Percentiles rank a stretch among this genome's conserved stretches.
phyloP scores from a whole-genome alignment of 1,140 invertebrate genomes.

The Lucilia cuprina region DNA sequence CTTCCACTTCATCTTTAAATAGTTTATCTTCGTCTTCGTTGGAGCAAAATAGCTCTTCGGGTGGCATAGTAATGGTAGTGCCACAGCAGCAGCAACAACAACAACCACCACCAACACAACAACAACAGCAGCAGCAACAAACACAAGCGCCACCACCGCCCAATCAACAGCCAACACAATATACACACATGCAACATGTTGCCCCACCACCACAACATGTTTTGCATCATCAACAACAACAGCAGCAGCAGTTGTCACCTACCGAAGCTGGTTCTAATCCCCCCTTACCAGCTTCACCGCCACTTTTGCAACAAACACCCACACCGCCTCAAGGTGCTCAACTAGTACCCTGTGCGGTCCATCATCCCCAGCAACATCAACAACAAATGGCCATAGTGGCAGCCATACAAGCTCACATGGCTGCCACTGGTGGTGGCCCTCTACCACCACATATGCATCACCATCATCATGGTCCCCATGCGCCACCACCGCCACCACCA shows the following conservation, averaged over 20 bases:
- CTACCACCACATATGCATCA: conserved; percentile 39
- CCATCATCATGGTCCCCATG: conserved; percentile 30
- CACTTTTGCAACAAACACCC: conserved; percentile 54
- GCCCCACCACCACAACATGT: not conserved
- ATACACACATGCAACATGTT: conserved; percentile 21
- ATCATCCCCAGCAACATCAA: conserved; percentile 58
- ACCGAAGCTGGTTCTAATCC: conserved; percentile 49
- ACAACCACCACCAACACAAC: too few species aligned
- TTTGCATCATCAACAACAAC: conserved; percentile 43
- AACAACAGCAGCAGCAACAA: conserved; percentile 26
- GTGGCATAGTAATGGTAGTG: conserved; percentile 54
- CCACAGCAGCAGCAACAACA: conserved; percentile 38
- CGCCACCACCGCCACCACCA: conserved; percentile 39
- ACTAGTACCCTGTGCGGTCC: conserved; percentile 53
- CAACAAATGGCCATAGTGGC: conserved; percentile 51
- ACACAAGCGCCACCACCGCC: not conserved
- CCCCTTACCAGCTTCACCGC: conserved; percentile 54
- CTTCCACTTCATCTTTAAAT: conserved; percentile 8
- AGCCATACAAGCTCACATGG: conserved; percentile 53
- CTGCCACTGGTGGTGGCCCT: conserved; percentile 43
- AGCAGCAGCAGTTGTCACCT: conserved; percentile 50
- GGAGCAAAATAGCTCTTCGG: not conserved
- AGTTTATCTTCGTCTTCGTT: not conserved
- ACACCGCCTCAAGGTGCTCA: conserved; percentile 52
- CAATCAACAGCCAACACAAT: conserved; percentile 26